phyloP scores from a whole-genome alignment of 2,797 vertebrate genomes.

The Macroramphosus scolopax region DNA sequence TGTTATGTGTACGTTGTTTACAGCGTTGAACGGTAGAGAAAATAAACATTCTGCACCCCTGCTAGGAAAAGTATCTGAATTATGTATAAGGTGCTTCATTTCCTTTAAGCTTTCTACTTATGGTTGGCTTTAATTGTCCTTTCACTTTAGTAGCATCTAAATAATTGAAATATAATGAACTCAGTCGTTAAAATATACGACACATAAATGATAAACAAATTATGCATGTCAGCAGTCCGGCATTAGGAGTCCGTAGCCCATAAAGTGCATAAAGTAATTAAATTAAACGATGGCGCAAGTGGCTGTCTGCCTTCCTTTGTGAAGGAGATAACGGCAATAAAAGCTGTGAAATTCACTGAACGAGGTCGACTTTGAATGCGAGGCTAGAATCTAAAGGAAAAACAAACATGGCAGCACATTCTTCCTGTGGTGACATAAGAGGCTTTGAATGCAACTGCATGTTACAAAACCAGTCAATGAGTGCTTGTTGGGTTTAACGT shows the following conservation, averaged over 20 bases:
- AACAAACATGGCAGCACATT: not conserved
- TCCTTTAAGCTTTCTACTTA: too few relatives aligned
- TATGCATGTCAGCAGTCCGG: not conserved
- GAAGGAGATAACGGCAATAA: conserved; percentile 53
- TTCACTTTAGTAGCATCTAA: too few relatives aligned
- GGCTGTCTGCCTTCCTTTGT: conserved; percentile 52
- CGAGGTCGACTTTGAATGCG: not conserved
- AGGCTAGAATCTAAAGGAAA: not conserved
- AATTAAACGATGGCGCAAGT: conserved; percentile 47
- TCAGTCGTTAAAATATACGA: too few relatives aligned
- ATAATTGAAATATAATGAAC: too few relatives aligned
- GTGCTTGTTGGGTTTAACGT: not conserved
- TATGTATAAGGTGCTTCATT: too few relatives aligned
- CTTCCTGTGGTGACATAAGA: conserved; percentile 7
- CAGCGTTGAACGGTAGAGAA: too few relatives aligned
- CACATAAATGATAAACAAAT: too few relatives aligned
- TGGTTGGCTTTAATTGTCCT: too few relatives aligned
- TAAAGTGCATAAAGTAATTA: conserved; percentile 16
- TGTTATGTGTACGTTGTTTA: conserved; percentile 11
- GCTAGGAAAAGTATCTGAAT: too few relatives aligned
- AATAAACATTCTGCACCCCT: not conserved
- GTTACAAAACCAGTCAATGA: conserved; percentile 22
- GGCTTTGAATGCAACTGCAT: not conserved
- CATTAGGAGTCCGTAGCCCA: conserved; percentile 15
- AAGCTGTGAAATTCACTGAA: conserved; percentile 11